Base-by-base conservation (phyloP, 2,113 vertebrate species). In the Rallus limicola region DNA sequence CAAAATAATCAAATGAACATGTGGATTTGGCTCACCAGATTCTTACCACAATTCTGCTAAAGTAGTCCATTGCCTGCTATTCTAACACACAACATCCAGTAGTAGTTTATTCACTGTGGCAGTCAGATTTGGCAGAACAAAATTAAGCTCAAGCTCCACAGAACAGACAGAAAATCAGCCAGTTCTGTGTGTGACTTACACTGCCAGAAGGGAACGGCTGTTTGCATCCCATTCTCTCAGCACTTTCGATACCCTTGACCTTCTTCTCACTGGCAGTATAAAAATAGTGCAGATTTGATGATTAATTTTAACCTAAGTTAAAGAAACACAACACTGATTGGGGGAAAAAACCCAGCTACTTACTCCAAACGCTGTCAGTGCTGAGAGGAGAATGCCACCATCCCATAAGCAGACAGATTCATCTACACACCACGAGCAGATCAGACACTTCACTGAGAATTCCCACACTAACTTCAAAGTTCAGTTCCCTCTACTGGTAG, bases 81-180 rank as follows among this genome's bases (percentile, higher is more conserved):
- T 88, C 95, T 40, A 80, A 72, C 9, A 64, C 90, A 87, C 78
- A 78, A 55, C 84, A 55, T 50, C 28, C 81, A 87, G 82, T 33
- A 95, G 89, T 20, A 93, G 63, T 59, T 90, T 70, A 58, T 71
- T 71, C 85, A 19, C 88, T 92, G 77, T 31, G 83, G 93, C 93
- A 86, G 92, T 90, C 90, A 83, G 90, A 92, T 96, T 74, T 96
- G 97, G 95, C 92, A 94, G 89, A 75, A 95, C 86, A 74, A 85
- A 94, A 68, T 46, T 46, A 34, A 79, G 46, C 44, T 88, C 60
- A 62, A 78, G 79, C 48, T 89, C 79, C 83, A 64, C 11, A 88
- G 87, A 95, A 83, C 60, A 93, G 69, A 93, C 24, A 86, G 29
- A 74, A 91, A 90, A 79, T 19, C 15, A 96, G 85, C 92, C 52